Evolutionary conservation across 2,888 invertebrate species (phyloP).

Genomic region (Agriotes lineatus): DNA sequence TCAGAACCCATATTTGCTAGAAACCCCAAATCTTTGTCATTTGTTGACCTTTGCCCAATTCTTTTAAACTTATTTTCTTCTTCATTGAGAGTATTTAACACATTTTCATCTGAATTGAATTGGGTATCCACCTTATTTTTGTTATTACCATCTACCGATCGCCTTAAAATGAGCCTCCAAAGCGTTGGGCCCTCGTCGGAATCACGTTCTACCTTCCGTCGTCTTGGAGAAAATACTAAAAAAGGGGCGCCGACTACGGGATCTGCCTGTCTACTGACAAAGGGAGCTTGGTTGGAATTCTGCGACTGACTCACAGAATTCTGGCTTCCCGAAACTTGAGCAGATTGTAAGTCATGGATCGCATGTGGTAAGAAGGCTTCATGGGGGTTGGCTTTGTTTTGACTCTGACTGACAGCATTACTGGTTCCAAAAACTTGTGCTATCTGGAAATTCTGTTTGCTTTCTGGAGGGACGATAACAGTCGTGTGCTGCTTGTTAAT

Average conservation of each 20-base stretch:
- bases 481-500: constrained; percentile 30
- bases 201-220: background rate
- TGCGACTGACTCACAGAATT: constrained; percentile 29
- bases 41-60: background rate
- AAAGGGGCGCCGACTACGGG: constrained; percentile 21
- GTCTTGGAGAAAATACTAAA: background rate
- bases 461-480: constrained; percentile 4
- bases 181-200: background rate
- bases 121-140: background rate
- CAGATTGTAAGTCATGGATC: background rate
- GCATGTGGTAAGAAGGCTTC: background rate
- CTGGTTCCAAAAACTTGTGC: constrained; percentile 33
- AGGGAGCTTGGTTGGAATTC: background rate
- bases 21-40: background rate
- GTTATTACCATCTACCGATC: background rate
- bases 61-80: background rate
- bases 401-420: constrained; percentile 26
- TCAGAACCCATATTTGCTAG: background rate
- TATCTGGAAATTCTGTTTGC: constrained; percentile 21
- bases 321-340: constrained; percentile 7
- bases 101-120: background rate
- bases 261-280: background rate
- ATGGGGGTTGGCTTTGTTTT: background rate
- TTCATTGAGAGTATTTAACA: background rate
- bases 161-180: background rate